Evolutionary conservation across 2,113 vertebrate genomes (phyloP).

Genomic region (Uropsilus gracilis): DNA sequence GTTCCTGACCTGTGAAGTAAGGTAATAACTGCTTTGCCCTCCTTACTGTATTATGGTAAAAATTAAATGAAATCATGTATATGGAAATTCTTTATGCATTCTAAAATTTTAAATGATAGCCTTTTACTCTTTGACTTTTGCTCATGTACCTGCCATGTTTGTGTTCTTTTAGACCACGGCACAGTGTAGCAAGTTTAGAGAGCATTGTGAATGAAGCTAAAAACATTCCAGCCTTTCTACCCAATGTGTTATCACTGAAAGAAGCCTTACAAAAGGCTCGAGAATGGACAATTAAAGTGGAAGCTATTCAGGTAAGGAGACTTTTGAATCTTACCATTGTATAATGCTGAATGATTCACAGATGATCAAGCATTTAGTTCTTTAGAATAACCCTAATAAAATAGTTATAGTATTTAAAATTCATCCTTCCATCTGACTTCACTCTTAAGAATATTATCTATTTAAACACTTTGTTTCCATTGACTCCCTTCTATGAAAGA

Average conservation of each 20-base stretch:
- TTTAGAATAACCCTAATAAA: slow-evolving; percentile 43
- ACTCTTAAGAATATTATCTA: slow-evolving; percentile 27
- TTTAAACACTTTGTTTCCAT: background rate
- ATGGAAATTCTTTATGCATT: background rate
- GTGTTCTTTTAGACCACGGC: slow-evolving; percentile 90
- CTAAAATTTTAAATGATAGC: slow-evolving; percentile 14
- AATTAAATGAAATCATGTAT: slow-evolving; percentile 27
- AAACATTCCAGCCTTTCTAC: slow-evolving; percentile 97
- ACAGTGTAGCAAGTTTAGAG: slow-evolving; percentile 94
- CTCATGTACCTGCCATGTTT: slow-evolving; percentile 8
- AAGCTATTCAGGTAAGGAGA: slow-evolving; percentile 93
- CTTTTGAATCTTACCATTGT: background rate
- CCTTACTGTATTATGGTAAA: slow-evolving; percentile 17
- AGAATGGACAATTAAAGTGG: slow-evolving; percentile 96
- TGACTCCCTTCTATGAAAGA: slow-evolving; percentile 17
- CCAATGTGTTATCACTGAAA: slow-evolving; percentile 95
- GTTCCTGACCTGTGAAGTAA: slow-evolving; percentile 37
- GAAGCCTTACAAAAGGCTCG: slow-evolving; percentile 96
- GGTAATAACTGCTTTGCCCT: slow-evolving; percentile 39
- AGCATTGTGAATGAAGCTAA: slow-evolving; percentile 95
- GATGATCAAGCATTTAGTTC: slow-evolving; percentile 1
- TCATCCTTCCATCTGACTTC: slow-evolving; percentile 14
- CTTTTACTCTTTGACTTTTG: background rate
- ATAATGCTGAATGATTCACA: background rate
- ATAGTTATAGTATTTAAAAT: background rate